phyloP scores from a whole-genome alignment of 2,113 vertebrate species.

The Puntigrus tetrazona region DNA sequence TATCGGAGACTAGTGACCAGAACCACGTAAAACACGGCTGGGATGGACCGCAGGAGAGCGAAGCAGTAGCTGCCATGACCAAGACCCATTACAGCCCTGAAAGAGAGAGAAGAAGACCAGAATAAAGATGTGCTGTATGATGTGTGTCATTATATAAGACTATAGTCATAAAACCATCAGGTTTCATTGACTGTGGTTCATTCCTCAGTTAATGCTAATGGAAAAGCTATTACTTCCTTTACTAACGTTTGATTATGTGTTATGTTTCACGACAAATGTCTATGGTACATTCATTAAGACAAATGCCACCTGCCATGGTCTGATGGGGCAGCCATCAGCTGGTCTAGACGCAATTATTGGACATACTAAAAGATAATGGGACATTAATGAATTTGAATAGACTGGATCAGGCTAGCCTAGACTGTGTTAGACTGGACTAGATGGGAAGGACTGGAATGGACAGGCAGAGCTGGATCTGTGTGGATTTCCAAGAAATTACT shows the following conservation, averaged over 20 bases:
- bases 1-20: slow-evolving; percentile 90
- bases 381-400: neutral
- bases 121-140: neutral
- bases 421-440: neutral
- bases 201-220: slow-evolving; percentile 6
- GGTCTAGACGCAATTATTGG: neutral
- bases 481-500: neutral
- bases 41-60: slow-evolving; percentile 82
- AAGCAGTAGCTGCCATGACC: slow-evolving; percentile 89
- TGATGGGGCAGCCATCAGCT: neutral
- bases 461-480: neutral
- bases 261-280: neutral
- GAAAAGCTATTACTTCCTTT: neutral
- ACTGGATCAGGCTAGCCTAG: neutral
- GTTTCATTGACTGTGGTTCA: neutral
- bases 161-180: neutral
- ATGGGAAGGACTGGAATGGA: neutral
- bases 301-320: neutral
- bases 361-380: neutral
- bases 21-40: slow-evolving; percentile 82
- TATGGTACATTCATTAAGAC: neutral
- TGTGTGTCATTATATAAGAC: neutral
- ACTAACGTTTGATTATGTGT: neutral
- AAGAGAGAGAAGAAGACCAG: slow-evolving; percentile 10
- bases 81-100: slow-evolving; percentile 79